Evolutionary conservation across 2,888 invertebrate species (phyloP), one percentile per base, ranked within the genome.

Genomic region (Steromphala cineraria): DNA sequence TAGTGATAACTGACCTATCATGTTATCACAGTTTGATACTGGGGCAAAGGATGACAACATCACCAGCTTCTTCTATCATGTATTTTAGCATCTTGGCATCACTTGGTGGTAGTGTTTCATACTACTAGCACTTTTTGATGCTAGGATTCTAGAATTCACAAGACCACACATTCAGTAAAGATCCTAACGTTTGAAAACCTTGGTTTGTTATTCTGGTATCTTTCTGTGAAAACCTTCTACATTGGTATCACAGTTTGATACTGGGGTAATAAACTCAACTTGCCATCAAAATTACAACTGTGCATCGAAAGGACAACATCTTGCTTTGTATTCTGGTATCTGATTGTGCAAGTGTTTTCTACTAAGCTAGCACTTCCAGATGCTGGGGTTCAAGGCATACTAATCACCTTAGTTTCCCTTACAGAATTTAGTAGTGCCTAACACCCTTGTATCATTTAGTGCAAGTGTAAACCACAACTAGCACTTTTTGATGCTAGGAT

Each of bases 281-380:
- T 19, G 2, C 4, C 28, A 28, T 28, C 21, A 28, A 28, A 67
- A 67, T 13, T 2, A 46, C 13, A 5, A 46, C 19, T 56, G 19
- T 21, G 21, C 28, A 28, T 28, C 21, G 17, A 28, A 67, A 67
- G 28, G 17, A 46, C 13, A 5, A 46, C 5, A 5, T 10, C 10
- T 24, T 67, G 21, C 67, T 67, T 67, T 36, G 24, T 2, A 36
- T 67, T 67, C 79, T 53, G 79, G 80, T 80, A 83, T 80, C 71
- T 80, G 55, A 71, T 79, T 84, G 84, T 81, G 83, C 84, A 79
- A 52, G 71, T 84, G 77, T 36, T n/a, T 17, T 31, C 36, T 4
- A 28, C n/a, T 67, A 67, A 21, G 80, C 80, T 80, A 84, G 84
- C 84, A 84, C 84, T 82, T 81, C 75, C 81, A 78, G 80, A 81